Base-by-base conservation (phyloP, 2,797 vertebrate species). In the Cyclura pinguis region DNA sequence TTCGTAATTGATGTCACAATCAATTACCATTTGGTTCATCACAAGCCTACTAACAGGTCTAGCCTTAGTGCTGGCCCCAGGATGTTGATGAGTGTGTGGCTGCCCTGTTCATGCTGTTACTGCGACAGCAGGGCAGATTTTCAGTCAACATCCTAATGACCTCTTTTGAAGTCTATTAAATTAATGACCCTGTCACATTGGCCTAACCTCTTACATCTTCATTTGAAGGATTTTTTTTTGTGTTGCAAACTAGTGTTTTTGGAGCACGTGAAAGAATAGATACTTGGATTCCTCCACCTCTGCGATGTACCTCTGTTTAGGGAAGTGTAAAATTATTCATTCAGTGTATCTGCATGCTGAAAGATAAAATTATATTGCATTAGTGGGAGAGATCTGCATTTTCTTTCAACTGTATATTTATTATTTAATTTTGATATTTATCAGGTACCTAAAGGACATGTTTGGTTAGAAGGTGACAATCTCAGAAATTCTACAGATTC, bases 1-100 rank as follows among this genome's bases (percentile, higher is more conserved):
- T 98, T 98, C 97, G 98, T 99, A 99, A 99, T 99, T 99, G 98
- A 98, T 99, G 99, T 99, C 99, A 99, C 98, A 98, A 97, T 98
- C 98, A 98, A 99, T 99, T 98, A 99, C 98, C 97, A 98, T 97
- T 97, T 97, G 98, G 98, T 98, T 98, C 97, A 97, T 98, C 98
- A 98, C 96, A 97, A 97, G 96, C 98, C 97, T 97, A 98, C 98
- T 98, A 98, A 98, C 98, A 98, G 98, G 98, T 98, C 98, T 98
- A 98, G 98, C 98, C 97, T 97, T 97, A 97, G 97, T 98, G 96
- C 96, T 98, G 98, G 98, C 98, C 98, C 98, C 98, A 98, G 98
- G 98, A 98, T 98, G 97, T 98, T 98, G 98, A 97, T 98, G 97
- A 98, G 97, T 98, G 97, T 96, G 93, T 94, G 96, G 96, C 97